A percentile compares a stretch with the other conserved stretches of the same genome.
These are phyloP conservation scores for Subanguina moxae DNA, from an alignment of 1,140 invertebrate species.

Conservation along the genomic window DNA sequence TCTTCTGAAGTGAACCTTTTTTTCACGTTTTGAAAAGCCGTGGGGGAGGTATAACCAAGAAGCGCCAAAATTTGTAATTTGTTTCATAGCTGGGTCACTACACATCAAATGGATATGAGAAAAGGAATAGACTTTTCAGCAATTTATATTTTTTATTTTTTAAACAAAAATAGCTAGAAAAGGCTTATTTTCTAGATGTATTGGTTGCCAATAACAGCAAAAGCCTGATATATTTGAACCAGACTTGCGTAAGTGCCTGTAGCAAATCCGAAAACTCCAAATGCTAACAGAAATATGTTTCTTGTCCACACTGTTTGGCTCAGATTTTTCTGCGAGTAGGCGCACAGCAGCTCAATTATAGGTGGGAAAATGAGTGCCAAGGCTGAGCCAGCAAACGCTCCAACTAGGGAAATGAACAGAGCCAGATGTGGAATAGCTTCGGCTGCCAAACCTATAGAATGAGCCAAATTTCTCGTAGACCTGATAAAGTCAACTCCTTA, in stretches of 20 bases:
- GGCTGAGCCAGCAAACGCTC: slow-evolving; percentile 49
- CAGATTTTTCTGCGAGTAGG: slow-evolving; percentile 33
- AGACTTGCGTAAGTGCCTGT: slow-evolving; percentile 48
- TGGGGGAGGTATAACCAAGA: no score
- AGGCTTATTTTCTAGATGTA: neutral
- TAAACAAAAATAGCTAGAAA: neutral
- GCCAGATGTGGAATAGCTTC: slow-evolving; percentile 55
- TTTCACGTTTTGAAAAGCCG: no score
- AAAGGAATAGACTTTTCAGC: neutral
- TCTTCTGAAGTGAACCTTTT: no score
- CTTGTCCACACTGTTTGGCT: slow-evolving; percentile 33
- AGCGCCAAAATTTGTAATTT: no score
- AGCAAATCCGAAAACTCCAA: slow-evolving; percentile 42
- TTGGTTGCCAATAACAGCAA: slow-evolving; percentile 2
- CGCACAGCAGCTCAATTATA: slow-evolving; percentile 52
- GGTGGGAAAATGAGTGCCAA: slow-evolving; percentile 57
- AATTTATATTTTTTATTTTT: neutral
- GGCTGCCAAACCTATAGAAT: slow-evolving; percentile 44
- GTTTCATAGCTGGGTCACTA: no score
- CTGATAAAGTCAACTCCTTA: slow-evolving; percentile 15
- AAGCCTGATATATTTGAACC: slow-evolving; percentile 24
- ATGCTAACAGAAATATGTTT: slow-evolving; percentile 35
- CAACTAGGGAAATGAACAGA: slow-evolving; percentile 56
- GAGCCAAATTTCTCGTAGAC: neutral
- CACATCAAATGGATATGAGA: no score